A percentile compares a stretch with the other conserved stretches of the same genome.
These are phyloP conservation scores for Babylonia areolata DNA, from an alignment of 1,140 invertebrate species.

Conservation along the genomic window DNA sequence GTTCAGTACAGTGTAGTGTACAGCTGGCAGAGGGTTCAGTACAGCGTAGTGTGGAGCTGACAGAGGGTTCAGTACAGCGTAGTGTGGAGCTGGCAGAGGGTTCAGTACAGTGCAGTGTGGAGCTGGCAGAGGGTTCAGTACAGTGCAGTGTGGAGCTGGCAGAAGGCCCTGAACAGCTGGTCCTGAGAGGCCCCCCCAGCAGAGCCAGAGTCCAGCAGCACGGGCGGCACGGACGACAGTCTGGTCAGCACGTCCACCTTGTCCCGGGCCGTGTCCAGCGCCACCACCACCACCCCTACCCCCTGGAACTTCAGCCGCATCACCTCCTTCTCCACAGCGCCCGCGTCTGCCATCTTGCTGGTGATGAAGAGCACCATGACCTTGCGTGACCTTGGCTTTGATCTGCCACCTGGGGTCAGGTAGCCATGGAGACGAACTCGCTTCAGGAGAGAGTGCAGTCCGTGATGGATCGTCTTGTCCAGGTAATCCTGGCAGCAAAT, in stretches of 20 bases:
- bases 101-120: no score
- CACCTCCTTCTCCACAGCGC: conserved; percentile 24
- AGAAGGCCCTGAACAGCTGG: neutral
- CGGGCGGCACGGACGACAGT: neutral
- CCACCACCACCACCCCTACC: neutral
- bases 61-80: no score
- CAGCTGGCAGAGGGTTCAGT: no score
- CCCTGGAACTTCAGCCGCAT: conserved; percentile 9
- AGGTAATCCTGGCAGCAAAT: neutral
- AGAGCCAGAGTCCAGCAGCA: neutral
- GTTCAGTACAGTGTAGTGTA: no score
- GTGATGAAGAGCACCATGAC: conserved; percentile 26
- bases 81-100: no score
- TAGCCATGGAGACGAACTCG: conserved; percentile 21
- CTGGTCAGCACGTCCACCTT: neutral
- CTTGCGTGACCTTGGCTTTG: neutral
- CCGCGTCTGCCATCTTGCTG: conserved; percentile 2
- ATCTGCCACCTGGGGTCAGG: neutral
- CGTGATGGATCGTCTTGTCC: conserved; percentile 12
- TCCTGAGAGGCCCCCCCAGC: neutral
- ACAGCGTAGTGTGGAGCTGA: no score
- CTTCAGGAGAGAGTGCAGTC: conserved; percentile 12
- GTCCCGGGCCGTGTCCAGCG: neutral
- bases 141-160: neutral
- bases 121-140: no score